Percentiles rank a stretch among this genome's conserved stretches.
Evolutionary conservation across 1,140 invertebrate species (phyloP).

Genomic region (Magallana gigas): DNA sequence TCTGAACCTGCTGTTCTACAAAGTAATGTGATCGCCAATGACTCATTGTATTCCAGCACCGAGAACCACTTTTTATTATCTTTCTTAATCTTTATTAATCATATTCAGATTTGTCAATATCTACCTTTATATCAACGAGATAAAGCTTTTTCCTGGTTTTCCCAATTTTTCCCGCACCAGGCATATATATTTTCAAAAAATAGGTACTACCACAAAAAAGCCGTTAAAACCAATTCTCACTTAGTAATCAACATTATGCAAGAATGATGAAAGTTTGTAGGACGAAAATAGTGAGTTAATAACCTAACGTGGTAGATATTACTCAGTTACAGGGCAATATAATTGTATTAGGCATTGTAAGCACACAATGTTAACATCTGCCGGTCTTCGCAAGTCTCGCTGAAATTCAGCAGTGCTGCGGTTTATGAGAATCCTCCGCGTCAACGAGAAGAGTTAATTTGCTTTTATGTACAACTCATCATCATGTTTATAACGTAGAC

Average conservation of each 20-base stretch:
- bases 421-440: neutral
- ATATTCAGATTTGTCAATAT: neutral
- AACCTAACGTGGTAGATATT: constrained; percentile 9
- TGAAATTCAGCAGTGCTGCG: neutral
- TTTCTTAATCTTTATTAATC: neutral
- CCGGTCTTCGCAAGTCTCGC: neutral
- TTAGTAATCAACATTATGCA: constrained; percentile 20
- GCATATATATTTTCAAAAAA: too few species aligned
- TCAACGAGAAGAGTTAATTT: constrained; percentile 5
- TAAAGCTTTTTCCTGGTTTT: neutral
- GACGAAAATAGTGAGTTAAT: neutral
- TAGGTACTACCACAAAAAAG: neutral
- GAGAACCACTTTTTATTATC: neutral
- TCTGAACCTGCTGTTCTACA: neutral
- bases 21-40: neutral
- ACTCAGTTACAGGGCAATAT: neutral
- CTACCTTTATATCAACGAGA: too few species aligned
- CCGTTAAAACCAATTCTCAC: constrained; percentile 27
- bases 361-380: neutral
- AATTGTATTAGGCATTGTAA: constrained; percentile 4
- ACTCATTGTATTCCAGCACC: neutral
- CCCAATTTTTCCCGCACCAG: neutral
- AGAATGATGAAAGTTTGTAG: constrained; percentile 9
- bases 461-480: constrained; percentile 6
- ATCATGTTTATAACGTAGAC: too few species aligned